Evolutionary conservation across 2,797 vertebrate species (phyloP).

Genomic region (Micrastur ruficollis): DNA sequence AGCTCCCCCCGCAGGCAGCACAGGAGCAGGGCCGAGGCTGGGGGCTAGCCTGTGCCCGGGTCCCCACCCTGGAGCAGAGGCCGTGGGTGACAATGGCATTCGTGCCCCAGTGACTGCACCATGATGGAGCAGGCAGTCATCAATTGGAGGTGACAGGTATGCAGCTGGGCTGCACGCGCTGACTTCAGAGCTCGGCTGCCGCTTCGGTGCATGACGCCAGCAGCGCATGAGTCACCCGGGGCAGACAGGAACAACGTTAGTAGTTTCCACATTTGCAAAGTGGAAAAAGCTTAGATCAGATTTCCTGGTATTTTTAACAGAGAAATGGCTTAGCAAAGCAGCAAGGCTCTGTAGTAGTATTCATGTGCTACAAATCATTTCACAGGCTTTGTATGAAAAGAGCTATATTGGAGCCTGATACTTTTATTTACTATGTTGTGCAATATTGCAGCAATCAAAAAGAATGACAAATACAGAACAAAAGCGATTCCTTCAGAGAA

Average conservation of each 20-base stretch:
- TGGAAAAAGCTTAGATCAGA: neutral
- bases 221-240: conserved; percentile 26
- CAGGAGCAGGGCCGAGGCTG: neutral
- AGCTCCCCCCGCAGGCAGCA: neutral
- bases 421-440: neutral
- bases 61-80: neutral
- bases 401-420: neutral
- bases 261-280: neutral
- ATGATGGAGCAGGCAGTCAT: neutral
- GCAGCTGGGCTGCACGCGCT: neutral
- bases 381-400: neutral
- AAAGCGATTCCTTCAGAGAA: neutral
- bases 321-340: neutral
- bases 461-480: neutral
- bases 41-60: neutral
- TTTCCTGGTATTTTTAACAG: neutral
- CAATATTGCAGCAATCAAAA: neutral
- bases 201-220: conserved; percentile 3
- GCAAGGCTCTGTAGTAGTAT: neutral
- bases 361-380: neutral
- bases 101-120: neutral
- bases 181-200: neutral
- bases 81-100: neutral
- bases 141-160: neutral
- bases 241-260: neutral